A percentile compares a stretch with the other conserved stretches of the same genome.
These are phyloP conservation scores for Podargus strigoides DNA, from an alignment of 2,797 vertebrate species.

Conservation along the genomic window DNA sequence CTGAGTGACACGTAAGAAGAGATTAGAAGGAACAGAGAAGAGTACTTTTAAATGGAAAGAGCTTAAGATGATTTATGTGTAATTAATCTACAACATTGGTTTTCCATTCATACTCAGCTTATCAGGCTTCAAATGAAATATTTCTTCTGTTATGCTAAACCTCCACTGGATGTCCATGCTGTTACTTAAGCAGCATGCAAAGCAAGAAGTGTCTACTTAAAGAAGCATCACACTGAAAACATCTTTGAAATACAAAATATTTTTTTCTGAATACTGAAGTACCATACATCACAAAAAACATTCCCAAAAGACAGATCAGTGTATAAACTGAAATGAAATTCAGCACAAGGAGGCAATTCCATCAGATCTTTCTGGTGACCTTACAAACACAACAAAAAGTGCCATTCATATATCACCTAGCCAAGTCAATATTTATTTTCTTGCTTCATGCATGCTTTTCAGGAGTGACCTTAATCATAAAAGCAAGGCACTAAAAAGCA, in stretches of 20 bases:
- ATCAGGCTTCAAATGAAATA: slow-evolving; percentile 30
- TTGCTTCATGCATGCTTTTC: not conserved
- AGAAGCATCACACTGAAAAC: not conserved
- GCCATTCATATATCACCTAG: slow-evolving; percentile 21
- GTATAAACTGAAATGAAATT: slow-evolving; percentile 17
- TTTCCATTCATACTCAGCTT: slow-evolving; percentile 26
- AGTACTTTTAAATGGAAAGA: slow-evolving; percentile 23
- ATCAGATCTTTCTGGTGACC: slow-evolving; percentile 3
- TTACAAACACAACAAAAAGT: slow-evolving; percentile 15
- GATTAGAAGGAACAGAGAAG: slow-evolving; percentile 25
- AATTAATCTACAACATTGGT: slow-evolving; percentile 37
- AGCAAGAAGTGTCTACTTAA: not conserved
- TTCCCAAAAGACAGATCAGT: not conserved
- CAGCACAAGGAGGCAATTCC: not conserved
- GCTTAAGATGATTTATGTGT: slow-evolving; percentile 33
- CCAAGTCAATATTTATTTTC: slow-evolving; percentile 47
- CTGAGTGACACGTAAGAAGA: not conserved
- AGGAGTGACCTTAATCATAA: slow-evolving; percentile 22
- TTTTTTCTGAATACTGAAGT: not conserved
- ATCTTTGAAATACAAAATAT: not conserved
- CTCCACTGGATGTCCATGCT: not conserved
- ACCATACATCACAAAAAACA: not conserved
- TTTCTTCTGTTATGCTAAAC: slow-evolving; percentile 55
- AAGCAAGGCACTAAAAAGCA: slow-evolving; percentile 12
- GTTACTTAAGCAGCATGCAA: not conserved